Base-by-base conservation (phyloP, 2,113 vertebrate genomes). In the Eolophus roseicapilla region DNA sequence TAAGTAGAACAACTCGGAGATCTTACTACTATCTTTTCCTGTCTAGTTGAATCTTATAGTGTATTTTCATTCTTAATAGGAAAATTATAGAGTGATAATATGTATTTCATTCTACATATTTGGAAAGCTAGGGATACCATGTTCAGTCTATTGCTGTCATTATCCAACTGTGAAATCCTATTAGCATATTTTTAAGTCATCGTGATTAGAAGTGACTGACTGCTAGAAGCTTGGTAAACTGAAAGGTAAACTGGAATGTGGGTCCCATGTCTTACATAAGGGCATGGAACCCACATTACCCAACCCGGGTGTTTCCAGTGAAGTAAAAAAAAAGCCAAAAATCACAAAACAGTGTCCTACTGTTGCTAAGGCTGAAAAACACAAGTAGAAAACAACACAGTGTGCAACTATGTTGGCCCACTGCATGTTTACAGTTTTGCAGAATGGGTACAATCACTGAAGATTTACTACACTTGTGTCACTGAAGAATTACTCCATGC, bases 41-140 rank as follows among this genome's bases (percentile, higher is more conserved):
- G 39, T 44, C 82, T 86, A 82, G 63, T 24, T 93, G 52, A 88
- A 78, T 46, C 59, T 92, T 93, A 82, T 17, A 18, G 52, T 84
- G 39, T 83, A 89, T 93, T 90, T 92, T 95, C 65, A 74, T 68
- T 86, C 47, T 95, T 95, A 94, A 90, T 23, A 94, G 71, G 74
- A 95, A 90, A 96, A 92, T 78, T 74, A 73, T 50, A 74, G 60
- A 50, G 91, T 92, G 39, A 95, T 9, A 82, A 52, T 23, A 92
- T 44, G 57, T 82, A 63, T 46, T 85, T 89, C 63, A n/a, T 39
- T 62, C 49, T 70, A 75, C 11, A 3, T 60, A 70, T 55, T 9
- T 82, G 31, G 81, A 92, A 86, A 76, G 49, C 47, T 78, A 60
- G 29, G 17, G 33, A 69, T 85, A 46, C 9, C 53, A 57, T 10